These are phyloP conservation scores for Todiramphus chloris DNA, from an alignment of 2,113 vertebrate genomes.

Conservation along the genomic window DNA sequence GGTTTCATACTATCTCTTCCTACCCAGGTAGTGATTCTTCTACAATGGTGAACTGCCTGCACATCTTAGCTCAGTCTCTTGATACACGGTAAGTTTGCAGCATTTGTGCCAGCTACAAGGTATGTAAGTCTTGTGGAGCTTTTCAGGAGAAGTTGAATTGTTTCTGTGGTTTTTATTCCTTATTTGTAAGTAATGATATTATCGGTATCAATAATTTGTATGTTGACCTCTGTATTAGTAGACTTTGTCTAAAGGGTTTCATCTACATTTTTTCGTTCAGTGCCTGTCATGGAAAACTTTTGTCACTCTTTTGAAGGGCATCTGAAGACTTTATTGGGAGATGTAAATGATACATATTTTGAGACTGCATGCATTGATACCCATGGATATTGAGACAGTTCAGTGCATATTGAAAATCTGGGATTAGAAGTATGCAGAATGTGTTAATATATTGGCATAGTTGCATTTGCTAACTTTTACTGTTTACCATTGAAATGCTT, in stretches of 20 bases:
- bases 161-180: background rate
- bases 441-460: background rate
- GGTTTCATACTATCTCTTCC: background rate
- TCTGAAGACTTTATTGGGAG: background rate
- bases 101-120: background rate
- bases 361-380: background rate
- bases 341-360: background rate
- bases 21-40: slow-evolving; percentile 89
- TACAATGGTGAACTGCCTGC: slow-evolving; percentile 97
- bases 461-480: background rate
- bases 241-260: background rate
- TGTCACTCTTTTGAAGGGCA: background rate
- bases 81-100: slow-evolving; percentile 87
- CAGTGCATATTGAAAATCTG: background rate
- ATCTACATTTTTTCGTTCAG: background rate
- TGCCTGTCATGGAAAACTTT: background rate
- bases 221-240: background rate
- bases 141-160: background rate
- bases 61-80: slow-evolving; percentile 96
- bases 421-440: background rate
- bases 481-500: background rate
- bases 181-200: background rate
- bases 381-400: background rate
- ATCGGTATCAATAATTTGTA: background rate
- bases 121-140: rapidly evolving